phyloP scores from a whole-genome alignment of 2,888 invertebrate genomes.

The Graphium colonna region DNA sequence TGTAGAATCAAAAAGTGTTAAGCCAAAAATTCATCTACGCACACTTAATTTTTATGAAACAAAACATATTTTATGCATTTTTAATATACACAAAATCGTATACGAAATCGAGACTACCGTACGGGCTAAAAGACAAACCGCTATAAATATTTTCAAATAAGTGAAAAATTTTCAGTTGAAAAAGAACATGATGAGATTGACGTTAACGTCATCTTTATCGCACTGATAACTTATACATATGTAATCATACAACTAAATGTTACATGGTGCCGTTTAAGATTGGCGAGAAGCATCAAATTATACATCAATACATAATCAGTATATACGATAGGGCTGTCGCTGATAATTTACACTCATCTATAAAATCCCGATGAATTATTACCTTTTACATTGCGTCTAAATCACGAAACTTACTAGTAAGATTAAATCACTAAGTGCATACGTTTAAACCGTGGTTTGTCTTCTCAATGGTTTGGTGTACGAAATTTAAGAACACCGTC shows the following conservation, averaged over 20 bases:
- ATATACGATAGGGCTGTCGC: conserved; percentile 9
- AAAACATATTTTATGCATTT: conserved; percentile 6
- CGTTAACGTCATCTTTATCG: conserved; percentile 12
- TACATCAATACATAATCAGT: neutral
- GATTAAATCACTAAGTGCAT: neutral
- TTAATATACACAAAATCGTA: conserved; percentile 21
- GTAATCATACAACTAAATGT: conserved; percentile 3
- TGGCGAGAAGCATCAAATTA: conserved; percentile 3
- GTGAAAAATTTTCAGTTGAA: neutral
- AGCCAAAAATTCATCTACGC: conserved; percentile 17
- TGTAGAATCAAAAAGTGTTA: conserved; percentile 12
- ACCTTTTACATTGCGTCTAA: neutral
- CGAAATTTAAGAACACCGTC: neutral
- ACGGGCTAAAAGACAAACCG: conserved; percentile 15
- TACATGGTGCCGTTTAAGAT: conserved; percentile 1
- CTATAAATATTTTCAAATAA: neutral
- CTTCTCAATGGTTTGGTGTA: neutral
- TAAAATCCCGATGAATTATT: neutral
- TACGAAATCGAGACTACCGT: conserved; percentile 16
- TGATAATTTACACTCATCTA: neutral
- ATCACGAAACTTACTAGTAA: neutral
- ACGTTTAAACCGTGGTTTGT: neutral
- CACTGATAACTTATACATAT: conserved; percentile 14
- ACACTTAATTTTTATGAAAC: conserved; percentile 12
- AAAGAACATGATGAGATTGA: neutral